phyloP scores from a whole-genome alignment of 64 coral and sea anemone genomes.

The Stylophora pistillata region DNA sequence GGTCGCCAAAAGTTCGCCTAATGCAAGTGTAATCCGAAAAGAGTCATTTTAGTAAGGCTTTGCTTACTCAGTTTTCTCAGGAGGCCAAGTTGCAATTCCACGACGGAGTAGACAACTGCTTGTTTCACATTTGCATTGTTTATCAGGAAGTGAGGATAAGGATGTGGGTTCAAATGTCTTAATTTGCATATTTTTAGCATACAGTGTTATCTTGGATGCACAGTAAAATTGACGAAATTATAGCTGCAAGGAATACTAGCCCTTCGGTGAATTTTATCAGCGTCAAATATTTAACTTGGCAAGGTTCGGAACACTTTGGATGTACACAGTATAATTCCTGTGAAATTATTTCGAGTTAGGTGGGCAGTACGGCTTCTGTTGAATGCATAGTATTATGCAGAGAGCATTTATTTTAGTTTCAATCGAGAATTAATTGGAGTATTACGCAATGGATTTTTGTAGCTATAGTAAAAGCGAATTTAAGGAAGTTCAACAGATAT shows the following conservation, averaged over 20 bases:
- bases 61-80: too few relatives aligned
- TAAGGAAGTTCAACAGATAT: background rate
- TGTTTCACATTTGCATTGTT: conserved; percentile 10
- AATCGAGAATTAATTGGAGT: background rate
- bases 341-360: background rate
- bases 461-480: background rate
- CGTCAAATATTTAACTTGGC: background rate
- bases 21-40: too few relatives aligned
- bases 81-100: too few relatives aligned
- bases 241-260: background rate
- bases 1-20: too few relatives aligned
- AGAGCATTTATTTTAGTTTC: background rate
- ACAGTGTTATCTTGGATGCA: background rate
- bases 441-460: background rate
- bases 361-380: background rate
- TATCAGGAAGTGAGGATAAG: background rate
- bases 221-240: background rate
- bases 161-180: background rate
- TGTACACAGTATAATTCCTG: background rate
- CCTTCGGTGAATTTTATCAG: background rate
- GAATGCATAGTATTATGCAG: background rate
- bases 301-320: background rate
- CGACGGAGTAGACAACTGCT: background rate
- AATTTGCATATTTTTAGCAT: background rate
- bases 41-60: too few relatives aligned